Percentiles rank a stretch among this genome's conserved stretches.
phyloP scores from a whole-genome alignment of 2,797 vertebrate genomes.

The Peromyscus nudipes region DNA sequence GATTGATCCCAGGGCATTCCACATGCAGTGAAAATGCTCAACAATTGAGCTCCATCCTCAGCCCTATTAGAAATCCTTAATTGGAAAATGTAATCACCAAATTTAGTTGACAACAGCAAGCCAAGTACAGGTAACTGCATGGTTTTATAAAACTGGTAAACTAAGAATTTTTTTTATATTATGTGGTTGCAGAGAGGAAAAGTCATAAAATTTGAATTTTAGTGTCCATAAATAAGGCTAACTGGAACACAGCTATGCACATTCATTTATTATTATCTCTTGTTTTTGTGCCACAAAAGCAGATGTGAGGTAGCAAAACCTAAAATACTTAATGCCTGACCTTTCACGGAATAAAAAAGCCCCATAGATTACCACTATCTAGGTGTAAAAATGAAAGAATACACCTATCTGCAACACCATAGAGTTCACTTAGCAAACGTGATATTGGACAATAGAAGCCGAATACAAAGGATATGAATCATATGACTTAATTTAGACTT shows the following conservation, averaged over 20 bases:
- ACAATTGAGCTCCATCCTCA: not conserved
- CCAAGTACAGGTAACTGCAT: not conserved
- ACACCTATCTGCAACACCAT: not conserved
- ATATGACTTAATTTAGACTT: slow-evolving; percentile 42
- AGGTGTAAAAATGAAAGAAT: not conserved
- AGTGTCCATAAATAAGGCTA: slow-evolving; percentile 36
- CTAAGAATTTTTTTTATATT: slow-evolving; percentile 53
- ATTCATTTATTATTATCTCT: slow-evolving; percentile 33
- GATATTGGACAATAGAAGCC: not conserved
- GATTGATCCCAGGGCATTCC: not conserved
- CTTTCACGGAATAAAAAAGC: not conserved
- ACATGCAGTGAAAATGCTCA: not conserved
- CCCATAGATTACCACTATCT: not conserved
- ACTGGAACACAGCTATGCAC: not conserved
- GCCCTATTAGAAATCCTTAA: slow-evolving; percentile 1
- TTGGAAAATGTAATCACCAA: slow-evolving; percentile 38
- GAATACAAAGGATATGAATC: slow-evolving; percentile 23
- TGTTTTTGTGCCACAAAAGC: slow-evolving; percentile 41
- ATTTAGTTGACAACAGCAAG: slow-evolving; percentile 25
- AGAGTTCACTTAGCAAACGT: not conserved
- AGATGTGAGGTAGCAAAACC: not conserved
- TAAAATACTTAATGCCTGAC: slow-evolving; percentile 3
- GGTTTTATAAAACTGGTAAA: not conserved
- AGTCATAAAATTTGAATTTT: slow-evolving; percentile 42
- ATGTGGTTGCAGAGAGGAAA: not conserved